A percentile compares a stretch with the other conserved stretches of the same genome.
phyloP scores from a whole-genome alignment of 1,140 invertebrate species.

The silkworm (Bombyx mori) region ASM3026992v2 NC_085132.1:7884001-7884500 shows the following conservation, averaged over 20 bases:
- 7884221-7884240: slow-evolving; percentile 78
- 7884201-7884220: slow-evolving; percentile 77
- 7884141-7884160: slow-evolving; percentile 85
- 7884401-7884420: too few relatives aligned
- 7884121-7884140: slow-evolving; percentile 77
- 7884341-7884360: too few relatives aligned
- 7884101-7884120: slow-evolving; percentile 25
- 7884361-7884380: too few relatives aligned
- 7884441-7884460: too few relatives aligned
- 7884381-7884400: too few relatives aligned
- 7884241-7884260: slow-evolving; percentile 57
- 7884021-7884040: background rate
- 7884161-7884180: slow-evolving; percentile 86
- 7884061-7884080: slow-evolving; percentile 5
- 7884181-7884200: slow-evolving; percentile 80
- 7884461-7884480: too few relatives aligned
- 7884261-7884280: background rate
- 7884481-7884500: too few relatives aligned
- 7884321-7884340: too few relatives aligned
- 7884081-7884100: slow-evolving; percentile 22
- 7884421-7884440: too few relatives aligned
- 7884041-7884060: background rate
- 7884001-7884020: background rate
- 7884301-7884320: too few relatives aligned
- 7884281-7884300: too few relatives aligned